These are phyloP conservation scores for Rhagium mordax DNA, from an alignment of 2,888 invertebrate species.

Conservation along the genomic window DNA sequence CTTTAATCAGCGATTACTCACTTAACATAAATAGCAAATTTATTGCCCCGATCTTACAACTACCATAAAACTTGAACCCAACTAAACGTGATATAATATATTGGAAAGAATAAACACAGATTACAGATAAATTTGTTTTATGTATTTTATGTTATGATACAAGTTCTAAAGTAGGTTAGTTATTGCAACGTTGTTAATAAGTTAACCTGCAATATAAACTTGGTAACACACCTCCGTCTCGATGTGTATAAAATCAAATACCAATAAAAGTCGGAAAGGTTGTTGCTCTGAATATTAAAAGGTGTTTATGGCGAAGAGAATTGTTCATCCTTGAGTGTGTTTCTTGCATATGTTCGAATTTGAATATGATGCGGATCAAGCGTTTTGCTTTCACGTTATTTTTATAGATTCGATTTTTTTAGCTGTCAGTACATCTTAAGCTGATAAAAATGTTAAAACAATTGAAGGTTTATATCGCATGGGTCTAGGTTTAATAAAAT, in stretches of 20 bases:
- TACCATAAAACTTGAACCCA: constrained; percentile 13
- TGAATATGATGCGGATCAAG: too few species aligned
- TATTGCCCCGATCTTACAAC: constrained; percentile 17
- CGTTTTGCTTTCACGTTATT: too few species aligned
- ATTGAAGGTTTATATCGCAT: too few species aligned
- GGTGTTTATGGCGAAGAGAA: background rate
- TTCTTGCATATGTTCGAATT: background rate
- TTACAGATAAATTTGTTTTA: constrained; percentile 31
- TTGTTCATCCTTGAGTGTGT: background rate
- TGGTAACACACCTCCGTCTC: constrained; percentile 14
- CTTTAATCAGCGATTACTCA: constrained; percentile 7
- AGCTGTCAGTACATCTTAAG: too few species aligned
- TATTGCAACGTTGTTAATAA: constrained; percentile 28
- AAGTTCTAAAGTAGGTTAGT: constrained; percentile 31
- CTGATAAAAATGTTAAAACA: too few species aligned
- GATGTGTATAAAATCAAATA: background rate
- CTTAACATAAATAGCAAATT: constrained; percentile 27
- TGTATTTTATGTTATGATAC: constrained; percentile 26
- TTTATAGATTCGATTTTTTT: too few species aligned
- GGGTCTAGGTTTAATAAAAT: too few species aligned
- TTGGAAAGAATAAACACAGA: constrained; percentile 31
- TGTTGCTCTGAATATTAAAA: constrained; percentile 7
- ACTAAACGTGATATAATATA: constrained; percentile 18
- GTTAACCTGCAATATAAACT: constrained; percentile 17
- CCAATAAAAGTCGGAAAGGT: background rate